Base-by-base conservation (phyloP, 2,113 vertebrate genomes). In the Prietella phreatophila region DNA sequence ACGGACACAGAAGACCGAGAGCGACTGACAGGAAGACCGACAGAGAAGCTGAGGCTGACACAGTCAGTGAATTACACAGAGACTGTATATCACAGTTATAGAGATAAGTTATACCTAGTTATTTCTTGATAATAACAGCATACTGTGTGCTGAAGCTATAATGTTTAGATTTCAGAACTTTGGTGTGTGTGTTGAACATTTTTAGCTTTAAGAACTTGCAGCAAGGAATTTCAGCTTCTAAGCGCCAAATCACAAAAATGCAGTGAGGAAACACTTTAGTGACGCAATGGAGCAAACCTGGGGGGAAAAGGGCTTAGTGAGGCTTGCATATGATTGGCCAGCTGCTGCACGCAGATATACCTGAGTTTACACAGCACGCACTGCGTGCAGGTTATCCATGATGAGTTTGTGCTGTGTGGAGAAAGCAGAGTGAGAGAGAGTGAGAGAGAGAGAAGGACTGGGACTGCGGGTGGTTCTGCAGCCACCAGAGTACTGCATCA, bases 391-490 rank as follows among this genome's bases (percentile, higher is more conserved):
- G 60, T 82, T 82, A 86, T 56, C 90, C 63, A 75, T 71, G 88
- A 92, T 91, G 90, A 90, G 85, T 10, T 36, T 78, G 42, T 87
- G 33, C 79, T 63, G 33, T 60, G 78, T 86, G 75, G 88, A 71
- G 79, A 22, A 10, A 76, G 55, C 85, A 69, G 58, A 71, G 60
- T 36, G 53, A 30, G 55, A 61, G 56, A 58, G 55, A 73, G 19
- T 7, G 56, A 30, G 33, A 71, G 79, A 22, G 20, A 76, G 50
- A 85, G 85, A 88, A 92, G 89, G 91, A 79, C 87, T 88, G 86
- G 83, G 22, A 69, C 90, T 91, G 91, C 93, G 92, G 93, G 91
- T 58, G 84, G 90, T 89, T 85, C 90, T 93, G 89, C 89, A 89
- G 91, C 87, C 84, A 75, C 53, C 86, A 91, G 79, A 85, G 89